Evolutionary conservation across 1,140 invertebrate genomes (phyloP).

Genomic region (Drosophila mayri): DNA sequence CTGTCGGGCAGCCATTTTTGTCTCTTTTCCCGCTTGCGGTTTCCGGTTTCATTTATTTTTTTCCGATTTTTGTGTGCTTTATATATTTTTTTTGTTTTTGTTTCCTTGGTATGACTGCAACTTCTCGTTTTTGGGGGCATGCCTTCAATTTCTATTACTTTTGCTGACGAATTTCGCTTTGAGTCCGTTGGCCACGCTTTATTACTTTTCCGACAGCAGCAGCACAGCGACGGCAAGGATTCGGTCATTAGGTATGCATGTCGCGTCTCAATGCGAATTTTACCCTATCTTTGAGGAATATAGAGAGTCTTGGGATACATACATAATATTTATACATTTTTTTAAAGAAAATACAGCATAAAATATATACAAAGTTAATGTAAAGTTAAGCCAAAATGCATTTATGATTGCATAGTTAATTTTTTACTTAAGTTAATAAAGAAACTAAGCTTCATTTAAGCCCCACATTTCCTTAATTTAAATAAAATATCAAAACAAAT

Average conservation of each 20-base stretch:
- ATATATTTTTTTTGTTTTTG: neutral
- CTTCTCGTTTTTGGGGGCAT: slow-evolving; percentile 39
- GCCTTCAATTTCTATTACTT: slow-evolving; percentile 71
- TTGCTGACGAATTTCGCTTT: slow-evolving; percentile 71
- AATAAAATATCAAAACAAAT: neutral
- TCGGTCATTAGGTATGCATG: slow-evolving; percentile 66
- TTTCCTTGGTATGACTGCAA: slow-evolving; percentile 15
- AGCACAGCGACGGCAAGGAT: slow-evolving; percentile 24
- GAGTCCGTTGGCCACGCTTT: slow-evolving; percentile 64
- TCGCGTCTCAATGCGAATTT: slow-evolving; percentile 53
- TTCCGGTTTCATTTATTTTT: slow-evolving; percentile 21
- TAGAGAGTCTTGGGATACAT: neutral
- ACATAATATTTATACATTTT: neutral
- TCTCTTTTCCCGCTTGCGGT: slow-evolving; percentile 31
- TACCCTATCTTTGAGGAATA: slow-evolving; percentile 16
- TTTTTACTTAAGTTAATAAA: neutral
- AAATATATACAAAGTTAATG: neutral
- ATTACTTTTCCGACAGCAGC: slow-evolving; percentile 61
- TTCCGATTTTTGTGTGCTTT: neutral
- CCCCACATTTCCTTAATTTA: too few species aligned
- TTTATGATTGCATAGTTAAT: too few species aligned
- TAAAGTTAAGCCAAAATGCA: neutral
- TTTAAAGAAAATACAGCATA: neutral
- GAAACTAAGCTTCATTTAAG: neutral
- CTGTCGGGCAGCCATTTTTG: slow-evolving; percentile 15